These are phyloP conservation scores for Atrichornis clamosus DNA, from an alignment of 2,113 vertebrate genomes.

Conservation along the genomic window DNA sequence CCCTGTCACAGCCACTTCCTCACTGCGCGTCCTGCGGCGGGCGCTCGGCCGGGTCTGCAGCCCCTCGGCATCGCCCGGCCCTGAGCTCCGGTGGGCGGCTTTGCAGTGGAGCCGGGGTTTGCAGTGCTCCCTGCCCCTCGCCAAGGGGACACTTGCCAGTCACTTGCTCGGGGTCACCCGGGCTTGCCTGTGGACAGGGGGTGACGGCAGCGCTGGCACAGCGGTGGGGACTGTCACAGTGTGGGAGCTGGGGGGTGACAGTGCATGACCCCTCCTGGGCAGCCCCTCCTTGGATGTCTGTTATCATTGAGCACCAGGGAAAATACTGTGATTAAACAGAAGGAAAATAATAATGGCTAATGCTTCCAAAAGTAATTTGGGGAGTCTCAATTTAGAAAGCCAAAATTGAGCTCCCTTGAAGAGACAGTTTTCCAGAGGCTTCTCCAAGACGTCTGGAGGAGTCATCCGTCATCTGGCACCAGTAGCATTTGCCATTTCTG, in stretches of 20 bases:
- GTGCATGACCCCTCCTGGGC: rapidly evolving
- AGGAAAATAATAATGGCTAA: slow-evolving; percentile 8
- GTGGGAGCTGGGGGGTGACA: not conserved
- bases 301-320: rapidly evolving
- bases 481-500: not conserved
- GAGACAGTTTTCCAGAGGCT: slow-evolving; percentile 39
- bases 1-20: not conserved
- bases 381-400: slow-evolving; percentile 16
- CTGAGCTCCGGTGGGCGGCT: not conserved
- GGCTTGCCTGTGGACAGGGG: rapidly evolving
- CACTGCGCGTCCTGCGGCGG: rapidly evolving
- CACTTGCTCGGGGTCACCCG: rapidly evolving
- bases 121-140: not conserved
- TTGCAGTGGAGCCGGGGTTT: not conserved
- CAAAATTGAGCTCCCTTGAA: not conserved
- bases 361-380: slow-evolving; percentile 6
- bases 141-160: not conserved
- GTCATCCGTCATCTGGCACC: not conserved
- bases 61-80: rapidly evolving
- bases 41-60: rapidly evolving
- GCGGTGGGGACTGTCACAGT: rapidly evolving
- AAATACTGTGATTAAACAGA: not conserved
- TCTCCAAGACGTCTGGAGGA: slow-evolving; percentile 11
- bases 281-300: rapidly evolving
- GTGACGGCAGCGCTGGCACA: rapidly evolving